These are phyloP conservation scores for Desoria tigrina DNA, from an alignment of 2,888 invertebrate species.

Conservation along the genomic window DNA sequence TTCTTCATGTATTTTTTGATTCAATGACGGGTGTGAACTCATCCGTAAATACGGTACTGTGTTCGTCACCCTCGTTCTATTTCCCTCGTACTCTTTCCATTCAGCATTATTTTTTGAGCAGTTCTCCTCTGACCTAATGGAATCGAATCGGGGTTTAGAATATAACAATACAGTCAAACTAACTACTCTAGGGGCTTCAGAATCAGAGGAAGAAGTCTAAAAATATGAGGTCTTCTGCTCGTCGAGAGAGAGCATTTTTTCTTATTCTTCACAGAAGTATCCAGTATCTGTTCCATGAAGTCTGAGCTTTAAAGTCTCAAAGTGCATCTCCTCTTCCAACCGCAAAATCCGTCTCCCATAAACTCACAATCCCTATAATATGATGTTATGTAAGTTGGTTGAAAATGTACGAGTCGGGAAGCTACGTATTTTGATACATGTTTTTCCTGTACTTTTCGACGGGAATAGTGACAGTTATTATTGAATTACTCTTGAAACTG, in stretches of 20 bases:
- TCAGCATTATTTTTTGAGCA: too few species aligned
- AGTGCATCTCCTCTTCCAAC: slow-evolving; percentile 49
- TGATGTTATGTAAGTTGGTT: too few species aligned
- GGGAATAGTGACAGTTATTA: too few species aligned
- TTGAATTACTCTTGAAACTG: too few species aligned
- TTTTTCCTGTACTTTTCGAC: too few species aligned
- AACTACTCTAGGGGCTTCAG: too few species aligned
- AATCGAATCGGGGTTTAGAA: neutral
- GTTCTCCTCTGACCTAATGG: slow-evolving; percentile 2
- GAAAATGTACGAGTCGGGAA: too few species aligned
- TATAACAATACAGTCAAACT: neutral
- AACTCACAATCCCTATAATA: slow-evolving; percentile 1
- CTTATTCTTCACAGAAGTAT: slow-evolving; percentile 8
- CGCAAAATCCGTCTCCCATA: slow-evolving; percentile 38
- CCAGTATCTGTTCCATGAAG: slow-evolving; percentile 3
- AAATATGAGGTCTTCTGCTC: neutral
- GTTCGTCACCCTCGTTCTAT: neutral
- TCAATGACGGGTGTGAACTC: slow-evolving; percentile 17
- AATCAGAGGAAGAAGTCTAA: neutral
- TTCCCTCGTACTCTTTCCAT: too few species aligned
- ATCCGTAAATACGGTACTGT: slow-evolving; percentile 14
- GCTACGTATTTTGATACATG: too few species aligned
- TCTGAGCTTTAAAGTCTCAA: slow-evolving; percentile 11
- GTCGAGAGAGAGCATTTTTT: neutral
- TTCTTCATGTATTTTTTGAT: neutral